Base-by-base conservation (phyloP, 2,113 vertebrate genomes). In the Orycteropus afer region DNA sequence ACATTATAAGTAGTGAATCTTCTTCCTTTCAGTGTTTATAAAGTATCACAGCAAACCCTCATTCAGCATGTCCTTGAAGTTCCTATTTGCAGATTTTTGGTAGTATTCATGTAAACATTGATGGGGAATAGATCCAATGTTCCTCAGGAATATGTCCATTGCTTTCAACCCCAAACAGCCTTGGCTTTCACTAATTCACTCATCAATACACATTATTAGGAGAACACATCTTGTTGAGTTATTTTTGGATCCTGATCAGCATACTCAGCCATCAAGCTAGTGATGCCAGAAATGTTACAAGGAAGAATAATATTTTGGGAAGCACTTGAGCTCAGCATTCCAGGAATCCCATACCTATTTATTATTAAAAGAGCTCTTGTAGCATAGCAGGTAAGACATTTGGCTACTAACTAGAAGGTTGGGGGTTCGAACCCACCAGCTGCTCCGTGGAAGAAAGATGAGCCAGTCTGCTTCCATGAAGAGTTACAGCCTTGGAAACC, bases 161-260 rank as follows among this genome's bases (percentile, higher is more conserved):
- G 45, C 10, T 2, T 73, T 87, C 63, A 7, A 67, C 29, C 71
- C 53, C 81, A 77, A 42, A 79, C 51, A 85, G 45, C 84, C 61
- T 85, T 89, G 78, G 61, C 77, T 96, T 94, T 76, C 86, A 78
- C 93, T 93, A 96, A 96, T 96, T 86, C 71, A 3, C 92, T 96
- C 88, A 51, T 96, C 94, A 95, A n/a, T 95, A 89, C 42, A 27
- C 86, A 74, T 78, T 86, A 65, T 90, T 96, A 94, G 88, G 86
- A 89, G 91, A 96, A 96, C 69, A 61, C 45, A 32, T 81, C 80
- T 93, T 77, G 79, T 94, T 69, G n/a, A 76, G 78, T 51, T 69
- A 83, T 87, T 91, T 86, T 65, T 80, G 71, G 89, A 79, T 86
- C 78, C 77, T 87, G 40, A 92, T 95, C 67, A 27, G 55, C 96